phyloP scores from a whole-genome alignment of 2,888 invertebrate species.

The Mechanitis mazaeus region DNA sequence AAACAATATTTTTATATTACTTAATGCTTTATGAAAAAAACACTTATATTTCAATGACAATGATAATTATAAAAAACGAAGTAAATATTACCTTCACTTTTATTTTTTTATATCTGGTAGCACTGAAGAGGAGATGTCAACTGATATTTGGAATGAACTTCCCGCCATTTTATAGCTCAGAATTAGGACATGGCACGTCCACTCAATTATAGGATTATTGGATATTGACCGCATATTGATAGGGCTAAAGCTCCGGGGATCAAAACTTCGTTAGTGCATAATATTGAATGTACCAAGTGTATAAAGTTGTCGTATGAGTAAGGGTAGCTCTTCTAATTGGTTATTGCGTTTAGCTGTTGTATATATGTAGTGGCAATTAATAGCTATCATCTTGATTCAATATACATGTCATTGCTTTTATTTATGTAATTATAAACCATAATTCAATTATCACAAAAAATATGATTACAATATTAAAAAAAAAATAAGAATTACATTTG shows the following conservation, averaged over 20 bases:
- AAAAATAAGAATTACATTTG: too few relatives aligned
- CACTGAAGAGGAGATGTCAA: conserved; percentile 47
- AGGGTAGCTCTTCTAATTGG: too few relatives aligned
- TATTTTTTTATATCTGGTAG: conserved; percentile 41
- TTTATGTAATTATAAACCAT: too few relatives aligned
- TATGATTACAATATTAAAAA: too few relatives aligned
- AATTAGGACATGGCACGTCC: conserved; percentile 40
- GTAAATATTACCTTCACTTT: conserved; percentile 37
- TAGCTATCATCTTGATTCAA: too few relatives aligned
- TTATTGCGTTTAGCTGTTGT: too few relatives aligned
- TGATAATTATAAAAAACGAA: not conserved
- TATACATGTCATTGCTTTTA: too few relatives aligned
- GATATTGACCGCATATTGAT: conserved; percentile 62
- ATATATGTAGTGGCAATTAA: too few relatives aligned
- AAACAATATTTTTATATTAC: not conserved
- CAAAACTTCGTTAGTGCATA: conserved; percentile 61
- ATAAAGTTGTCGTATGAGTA: too few relatives aligned
- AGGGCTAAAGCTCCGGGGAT: conserved; percentile 48
- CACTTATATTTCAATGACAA: not conserved
- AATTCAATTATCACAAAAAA: too few relatives aligned
- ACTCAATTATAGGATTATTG: conserved; percentile 69
- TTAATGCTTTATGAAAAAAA: not conserved
- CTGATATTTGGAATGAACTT: conserved; percentile 49
- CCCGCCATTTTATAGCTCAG: conserved; percentile 57
- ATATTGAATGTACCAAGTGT: conserved; percentile 8